Evolutionary conservation across 2,797 vertebrate species (phyloP).

Genomic region (Limosa lapponica): DNA sequence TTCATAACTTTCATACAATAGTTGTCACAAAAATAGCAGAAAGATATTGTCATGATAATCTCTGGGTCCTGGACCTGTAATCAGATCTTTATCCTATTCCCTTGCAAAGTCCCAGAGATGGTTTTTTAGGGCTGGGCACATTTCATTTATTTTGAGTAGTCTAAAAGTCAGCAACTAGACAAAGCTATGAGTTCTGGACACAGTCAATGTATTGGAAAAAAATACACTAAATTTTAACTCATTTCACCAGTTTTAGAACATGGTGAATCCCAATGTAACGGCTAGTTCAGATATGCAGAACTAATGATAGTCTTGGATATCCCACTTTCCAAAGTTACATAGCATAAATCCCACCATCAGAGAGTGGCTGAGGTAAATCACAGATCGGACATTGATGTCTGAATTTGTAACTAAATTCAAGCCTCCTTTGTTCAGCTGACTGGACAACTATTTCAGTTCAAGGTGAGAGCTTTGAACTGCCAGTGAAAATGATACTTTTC

Average conservation of each 20-base stretch:
- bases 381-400: not conserved
- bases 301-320: not conserved
- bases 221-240: not conserved
- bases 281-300: not conserved
- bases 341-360: not conserved
- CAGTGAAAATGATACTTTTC: conserved; percentile 19
- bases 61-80: conserved; percentile 11
- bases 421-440: not conserved
- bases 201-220: not conserved
- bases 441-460: not conserved
- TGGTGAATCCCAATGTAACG: not conserved
- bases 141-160: not conserved
- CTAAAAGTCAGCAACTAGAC: not conserved
- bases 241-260: not conserved
- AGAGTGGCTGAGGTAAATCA: not conserved
- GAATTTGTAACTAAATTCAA: not conserved
- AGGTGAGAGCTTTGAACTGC: not conserved
- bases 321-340: not conserved
- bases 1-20: conserved; percentile 18
- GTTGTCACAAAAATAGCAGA: conserved; percentile 16
- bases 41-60: not conserved
- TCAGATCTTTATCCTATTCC: not conserved
- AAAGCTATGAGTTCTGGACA: not conserved
- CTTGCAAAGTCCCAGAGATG: not conserved
- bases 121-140: not conserved